These are phyloP conservation scores for Malurus splendens DNA, from an alignment of 2,797 vertebrate species.

Conservation along the genomic window DNA sequence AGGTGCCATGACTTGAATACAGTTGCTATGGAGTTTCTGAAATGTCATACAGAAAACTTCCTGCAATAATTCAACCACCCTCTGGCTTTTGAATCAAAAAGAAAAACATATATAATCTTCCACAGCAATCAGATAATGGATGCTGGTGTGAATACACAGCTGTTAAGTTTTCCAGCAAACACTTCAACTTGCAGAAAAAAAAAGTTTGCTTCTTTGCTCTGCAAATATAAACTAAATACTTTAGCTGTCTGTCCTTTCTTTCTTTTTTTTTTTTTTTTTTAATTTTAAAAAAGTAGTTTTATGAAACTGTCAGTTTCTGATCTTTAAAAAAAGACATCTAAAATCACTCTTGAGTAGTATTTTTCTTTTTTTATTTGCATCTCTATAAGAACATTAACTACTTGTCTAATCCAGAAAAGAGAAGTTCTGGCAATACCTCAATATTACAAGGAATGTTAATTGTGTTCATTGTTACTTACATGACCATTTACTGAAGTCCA, in stretches of 20 bases:
- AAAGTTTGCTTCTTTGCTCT: neutral
- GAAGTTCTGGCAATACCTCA: neutral
- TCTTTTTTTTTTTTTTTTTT: too few relatives aligned
- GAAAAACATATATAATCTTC: neutral
- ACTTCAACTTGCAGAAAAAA: neutral
- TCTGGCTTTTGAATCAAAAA: slow-evolving; percentile 20
- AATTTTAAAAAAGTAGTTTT: neutral
- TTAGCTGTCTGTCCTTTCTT: neutral
- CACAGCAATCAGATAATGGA: neutral
- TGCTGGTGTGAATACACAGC: neutral
- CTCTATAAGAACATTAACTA: neutral
- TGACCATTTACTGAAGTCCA: neutral
- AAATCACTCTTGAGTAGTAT: neutral
- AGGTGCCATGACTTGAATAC: neutral
- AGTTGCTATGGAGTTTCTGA: slow-evolving; percentile 23
- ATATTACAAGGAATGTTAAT: neutral
- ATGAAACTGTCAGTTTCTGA: neutral
- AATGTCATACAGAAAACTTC: neutral
- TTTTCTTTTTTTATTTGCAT: neutral
- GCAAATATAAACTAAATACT: neutral
- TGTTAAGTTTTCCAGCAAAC: neutral
- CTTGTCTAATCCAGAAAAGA: neutral
- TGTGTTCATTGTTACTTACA: neutral
- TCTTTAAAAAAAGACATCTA: neutral
- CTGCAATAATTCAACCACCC: neutral